These are phyloP conservation scores for Germaria angustata DNA, from an alignment of 2,888 invertebrate genomes.

Conservation along the genomic window DNA sequence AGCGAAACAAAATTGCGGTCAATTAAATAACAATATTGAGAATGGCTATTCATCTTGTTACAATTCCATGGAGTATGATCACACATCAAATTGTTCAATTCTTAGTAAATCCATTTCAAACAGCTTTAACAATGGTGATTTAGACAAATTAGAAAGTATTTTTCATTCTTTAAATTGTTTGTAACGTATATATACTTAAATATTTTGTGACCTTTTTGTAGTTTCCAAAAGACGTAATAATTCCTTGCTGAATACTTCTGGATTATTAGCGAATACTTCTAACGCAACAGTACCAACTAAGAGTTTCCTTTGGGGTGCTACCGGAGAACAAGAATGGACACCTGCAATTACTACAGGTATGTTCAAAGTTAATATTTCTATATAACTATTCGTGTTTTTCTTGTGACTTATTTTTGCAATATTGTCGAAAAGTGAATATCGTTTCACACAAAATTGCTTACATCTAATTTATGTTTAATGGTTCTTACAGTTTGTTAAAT, in stretches of 20 bases:
- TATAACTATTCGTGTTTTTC: slow-evolving; percentile 28
- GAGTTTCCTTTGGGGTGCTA: slow-evolving; percentile 92
- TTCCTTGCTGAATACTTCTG: slow-evolving; percentile 70
- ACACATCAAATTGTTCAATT: slow-evolving; percentile 75
- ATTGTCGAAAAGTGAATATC: slow-evolving; percentile 37
- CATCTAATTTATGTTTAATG: slow-evolving; percentile 45
- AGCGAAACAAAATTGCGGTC: slow-evolving; percentile 71
- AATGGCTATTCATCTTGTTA: slow-evolving; percentile 72
- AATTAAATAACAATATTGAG: slow-evolving; percentile 72
- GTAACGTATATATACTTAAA: not conserved
- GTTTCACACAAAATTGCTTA: slow-evolving; percentile 16
- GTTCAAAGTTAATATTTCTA: not conserved
- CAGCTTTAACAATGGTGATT: slow-evolving; percentile 69
- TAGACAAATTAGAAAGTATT: slow-evolving; percentile 75
- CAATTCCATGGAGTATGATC: slow-evolving; percentile 76
- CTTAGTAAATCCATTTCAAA: slow-evolving; percentile 72
- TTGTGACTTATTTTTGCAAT: slow-evolving; percentile 35
- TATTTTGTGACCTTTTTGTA: slow-evolving; percentile 58
- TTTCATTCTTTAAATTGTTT: slow-evolving; percentile 18
- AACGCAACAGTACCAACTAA: slow-evolving; percentile 76
- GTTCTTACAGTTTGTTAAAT: slow-evolving; percentile 44
- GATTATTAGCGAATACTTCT: slow-evolving; percentile 55
- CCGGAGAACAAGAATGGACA: slow-evolving; percentile 98
- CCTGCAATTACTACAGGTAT: slow-evolving; percentile 94
- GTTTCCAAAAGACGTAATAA: slow-evolving; percentile 75